Base-by-base conservation (phyloP, 2,113 vertebrate species). In the Pteruthius melanotis region DNA sequence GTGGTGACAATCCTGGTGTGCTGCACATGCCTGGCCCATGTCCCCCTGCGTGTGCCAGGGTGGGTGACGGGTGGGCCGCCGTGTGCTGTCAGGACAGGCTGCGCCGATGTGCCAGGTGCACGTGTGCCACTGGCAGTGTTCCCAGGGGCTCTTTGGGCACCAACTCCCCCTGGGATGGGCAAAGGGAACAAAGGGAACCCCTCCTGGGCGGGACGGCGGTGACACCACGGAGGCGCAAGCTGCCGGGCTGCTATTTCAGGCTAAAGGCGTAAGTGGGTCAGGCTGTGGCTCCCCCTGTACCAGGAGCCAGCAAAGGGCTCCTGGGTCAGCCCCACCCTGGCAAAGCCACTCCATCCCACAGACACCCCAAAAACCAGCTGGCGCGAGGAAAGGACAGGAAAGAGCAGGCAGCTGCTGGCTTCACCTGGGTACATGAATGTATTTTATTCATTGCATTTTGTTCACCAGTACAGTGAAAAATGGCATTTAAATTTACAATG, bases 381-480 rank as follows among this genome's bases (percentile, higher is more conserved):
- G 59, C 3, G 0, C 9, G 2, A 19, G 27, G n/a, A 44, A 65
- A 47, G 54, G 72, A 93, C 61, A 74, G 69, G 92, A 90, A 87
- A 37, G 63, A 95, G 61, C 68, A 82, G 66, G 61, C 17, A 0
- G 59, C 82, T 75, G 75, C 75, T 0, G 8, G 76, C 68, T 93
- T 91, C 27, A 35, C 65, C 93, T 97, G 71, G 44, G 87, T 97
- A 97, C 95, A 97, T 96, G 92, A 94, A 97, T 96, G 96, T 97
- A 94, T 97, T 96, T 98, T 98, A 98, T 99, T 99, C 98, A 98
- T 99, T 97, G 99, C 99, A 84, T 97, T 99, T 99, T 97, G 98
- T 99, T 99, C 99, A 99, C 99, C 99, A 99, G 98, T 99, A 99
- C 99, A 99, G 98, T 99, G 98, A 99, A 99, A 97, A 99, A 99